Percentiles rank a stretch among this genome's conserved stretches.
These are phyloP conservation scores for Plebejus argus DNA, from an alignment of 2,888 invertebrate species.

Conservation along the genomic window DNA sequence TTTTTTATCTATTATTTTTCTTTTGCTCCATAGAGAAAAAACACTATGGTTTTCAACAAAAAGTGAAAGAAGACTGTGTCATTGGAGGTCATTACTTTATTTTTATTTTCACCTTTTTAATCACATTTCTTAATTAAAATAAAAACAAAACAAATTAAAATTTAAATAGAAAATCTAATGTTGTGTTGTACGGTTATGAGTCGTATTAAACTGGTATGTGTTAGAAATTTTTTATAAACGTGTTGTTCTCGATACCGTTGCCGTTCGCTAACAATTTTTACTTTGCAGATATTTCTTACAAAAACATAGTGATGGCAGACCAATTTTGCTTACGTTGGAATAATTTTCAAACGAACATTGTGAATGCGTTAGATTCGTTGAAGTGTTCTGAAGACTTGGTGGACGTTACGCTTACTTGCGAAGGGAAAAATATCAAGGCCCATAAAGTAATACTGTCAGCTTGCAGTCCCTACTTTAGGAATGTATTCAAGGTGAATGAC, in stretches of 20 bases:
- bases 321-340: conserved; percentile 89
- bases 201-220: conserved; percentile 40
- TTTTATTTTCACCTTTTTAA: conserved; percentile 71
- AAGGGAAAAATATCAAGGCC: conserved; percentile 86
- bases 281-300: conserved; percentile 53
- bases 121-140: conserved; percentile 40
- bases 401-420: conserved; percentile 87
- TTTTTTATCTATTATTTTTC: not conserved
- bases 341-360: conserved; percentile 86
- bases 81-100: conserved; percentile 79
- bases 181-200: conserved; percentile 41
- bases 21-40: not conserved
- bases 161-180: conserved; percentile 40
- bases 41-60: conserved; percentile 37
- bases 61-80: conserved; percentile 70
- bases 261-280: conserved; percentile 43
- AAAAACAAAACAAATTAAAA: conserved; percentile 38
- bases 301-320: conserved; percentile 78
- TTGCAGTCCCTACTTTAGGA: conserved; percentile 88
- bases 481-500: conserved; percentile 85
- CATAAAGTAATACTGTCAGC: conserved; percentile 88
- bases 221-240: conserved; percentile 33
- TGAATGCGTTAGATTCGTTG: conserved; percentile 85
- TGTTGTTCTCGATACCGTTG: conserved; percentile 34
- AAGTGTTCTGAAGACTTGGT: conserved; percentile 86